Conservation (phyloP, 2,888 invertebrate species). For the Antitype chi region DNA sequence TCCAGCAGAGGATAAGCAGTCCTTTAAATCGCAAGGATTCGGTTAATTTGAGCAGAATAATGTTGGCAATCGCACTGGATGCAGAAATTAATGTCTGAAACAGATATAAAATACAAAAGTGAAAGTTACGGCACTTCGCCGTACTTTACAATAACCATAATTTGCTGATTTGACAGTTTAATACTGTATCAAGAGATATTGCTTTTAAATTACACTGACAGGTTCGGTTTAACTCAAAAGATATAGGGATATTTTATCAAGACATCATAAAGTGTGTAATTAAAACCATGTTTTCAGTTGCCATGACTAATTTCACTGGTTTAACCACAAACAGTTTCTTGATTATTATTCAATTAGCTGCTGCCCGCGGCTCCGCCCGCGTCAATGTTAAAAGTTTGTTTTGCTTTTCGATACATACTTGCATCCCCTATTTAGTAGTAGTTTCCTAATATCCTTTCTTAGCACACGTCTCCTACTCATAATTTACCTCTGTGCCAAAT, state of each 20-base stretch:
- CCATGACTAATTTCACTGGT: neutral
- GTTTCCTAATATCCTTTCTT: too few relatives aligned
- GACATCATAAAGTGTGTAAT: neutral
- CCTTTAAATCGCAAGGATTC: neutral
- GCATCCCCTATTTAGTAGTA: too few relatives aligned
- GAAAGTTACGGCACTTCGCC: constrained; percentile 39
- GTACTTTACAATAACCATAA: constrained; percentile 35
- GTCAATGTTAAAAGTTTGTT: too few relatives aligned
- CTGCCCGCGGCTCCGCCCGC: too few relatives aligned
- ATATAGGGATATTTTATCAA: constrained; percentile 13
- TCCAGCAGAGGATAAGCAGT: neutral
- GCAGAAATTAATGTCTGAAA: constrained; percentile 16
- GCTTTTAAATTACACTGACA: constrained; percentile 33
- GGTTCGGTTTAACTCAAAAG: constrained; percentile 5
- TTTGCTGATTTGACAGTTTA: constrained; percentile 49
- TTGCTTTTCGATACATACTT: too few relatives aligned
- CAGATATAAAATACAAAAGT: constrained; percentile 27
- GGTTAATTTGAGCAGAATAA: neutral
- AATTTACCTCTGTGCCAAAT: too few relatives aligned
- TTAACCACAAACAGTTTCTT: neutral
- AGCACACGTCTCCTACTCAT: too few relatives aligned
- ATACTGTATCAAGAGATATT: constrained; percentile 45
- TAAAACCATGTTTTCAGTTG: neutral
- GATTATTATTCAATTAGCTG: neutral
- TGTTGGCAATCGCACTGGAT: neutral